Evolutionary conservation across 2,113 vertebrate genomes (phyloP), one percentile per base, ranked within the genome.

Genomic region (Pterophyllum scalare): DNA sequence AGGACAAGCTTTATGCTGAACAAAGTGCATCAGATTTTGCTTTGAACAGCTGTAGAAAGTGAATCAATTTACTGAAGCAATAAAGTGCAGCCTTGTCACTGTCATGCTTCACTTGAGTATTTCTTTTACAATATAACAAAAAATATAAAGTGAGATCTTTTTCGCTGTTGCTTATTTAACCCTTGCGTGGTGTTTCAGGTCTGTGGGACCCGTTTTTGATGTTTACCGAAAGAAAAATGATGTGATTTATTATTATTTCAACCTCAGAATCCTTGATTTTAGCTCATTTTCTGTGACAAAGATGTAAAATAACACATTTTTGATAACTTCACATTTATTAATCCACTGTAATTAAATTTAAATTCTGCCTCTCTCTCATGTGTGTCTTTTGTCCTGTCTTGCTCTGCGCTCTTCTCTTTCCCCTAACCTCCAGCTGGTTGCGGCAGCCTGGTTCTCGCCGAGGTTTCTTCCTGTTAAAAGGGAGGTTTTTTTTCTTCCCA

Each of bases 391-490:
- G 31, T 6, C 31, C 31, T 33, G 6, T 35, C 35, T 8, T 9
- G 2, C 35, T 38, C 35, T 38, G 35, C 8, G 2, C 35, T 10
- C 35, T 9, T 10, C 35, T 38, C 35, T 38, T 8, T 38, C 8
- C 8, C 8, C 35, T 38, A 6, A 38, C 35, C 5, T 8, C 8
- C 35, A 35, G 35, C 35, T 38, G 35, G 9, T 38, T 38, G 35
- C 3, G 8, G 9, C 35, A 38, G 35, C 43, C 38, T 5, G 43
- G 0, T 67, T 46, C 15, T 67, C 2, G 0, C n/a, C 15, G 62
- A 43, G 4, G 35, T 65, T 65, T 38, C 8, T 38, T 38, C 35
- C 35, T 38, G 8, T 38, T 10, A 38, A 38, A 10, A 38, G 35
- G 35, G 2, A 35, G 35, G 3, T 28, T 28, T 28, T 38, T 38